Percentiles rank a stretch among this genome's conserved stretches.
These are phyloP conservation scores for Brachionus sp. DNA, from an alignment of 1,140 invertebrate species.

Conservation along the genomic window DNA sequence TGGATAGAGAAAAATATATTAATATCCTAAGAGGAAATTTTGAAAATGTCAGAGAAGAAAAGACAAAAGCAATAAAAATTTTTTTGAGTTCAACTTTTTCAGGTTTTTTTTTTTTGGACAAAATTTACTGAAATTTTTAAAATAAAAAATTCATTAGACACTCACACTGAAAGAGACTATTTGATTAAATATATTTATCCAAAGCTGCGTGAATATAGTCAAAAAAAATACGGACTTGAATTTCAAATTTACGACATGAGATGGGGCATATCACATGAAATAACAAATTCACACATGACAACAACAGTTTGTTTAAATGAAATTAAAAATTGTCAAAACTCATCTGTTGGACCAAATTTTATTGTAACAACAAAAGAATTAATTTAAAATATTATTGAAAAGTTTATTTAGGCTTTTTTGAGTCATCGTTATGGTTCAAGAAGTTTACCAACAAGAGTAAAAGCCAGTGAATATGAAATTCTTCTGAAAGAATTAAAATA, in stretches of 20 bases:
- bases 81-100: conserved; percentile 41
- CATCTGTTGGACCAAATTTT: conserved; percentile 46
- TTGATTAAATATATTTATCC: conserved; percentile 53
- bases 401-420: conserved; percentile 16
- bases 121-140: not conserved
- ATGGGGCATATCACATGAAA: conserved; percentile 48
- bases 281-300: conserved; percentile 45
- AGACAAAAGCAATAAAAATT: not conserved
- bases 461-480: not conserved
- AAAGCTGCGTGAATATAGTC: conserved; percentile 51
- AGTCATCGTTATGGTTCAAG: conserved; percentile 61
- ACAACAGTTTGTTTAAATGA: conserved; percentile 40
- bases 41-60: not conserved
- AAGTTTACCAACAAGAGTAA: conserved; percentile 60
- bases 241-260: conserved; percentile 52
- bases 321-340: conserved; percentile 43
- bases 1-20: not conserved
- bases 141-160: not conserved
- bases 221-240: conserved; percentile 52
- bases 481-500: not conserved
- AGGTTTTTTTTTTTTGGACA: not conserved
- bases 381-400: not conserved
- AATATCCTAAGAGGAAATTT: not conserved
- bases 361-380: conserved; percentile 7
- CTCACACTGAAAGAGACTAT: conserved; percentile 46